Percentiles rank a stretch among this genome's conserved stretches.
Conservation (phyloP, 2,888 invertebrate species). For the Celastrina argiolus region DNA sequence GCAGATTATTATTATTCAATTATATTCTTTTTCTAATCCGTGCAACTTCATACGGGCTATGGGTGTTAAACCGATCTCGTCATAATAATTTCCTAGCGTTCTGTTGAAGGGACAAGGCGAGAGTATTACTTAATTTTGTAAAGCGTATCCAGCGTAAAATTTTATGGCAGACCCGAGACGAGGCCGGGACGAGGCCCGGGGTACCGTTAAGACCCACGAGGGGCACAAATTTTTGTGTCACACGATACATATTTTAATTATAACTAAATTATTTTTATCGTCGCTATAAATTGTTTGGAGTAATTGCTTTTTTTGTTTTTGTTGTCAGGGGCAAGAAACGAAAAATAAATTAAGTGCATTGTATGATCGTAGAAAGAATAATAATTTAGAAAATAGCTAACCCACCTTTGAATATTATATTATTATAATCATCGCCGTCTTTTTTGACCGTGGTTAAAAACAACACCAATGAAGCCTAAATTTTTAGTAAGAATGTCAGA, state of each 20-base stretch:
- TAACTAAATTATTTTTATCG: background rate
- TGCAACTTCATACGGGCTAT: background rate
- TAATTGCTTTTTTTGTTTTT: background rate
- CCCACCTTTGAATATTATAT: too few relatives aligned
- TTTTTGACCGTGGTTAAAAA: too few relatives aligned
- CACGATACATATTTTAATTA: constrained; percentile 12
- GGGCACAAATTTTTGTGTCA: constrained; percentile 8
- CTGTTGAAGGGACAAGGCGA: constrained; percentile 37
- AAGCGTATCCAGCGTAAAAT: constrained; percentile 66
- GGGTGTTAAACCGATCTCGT: constrained; percentile 27
- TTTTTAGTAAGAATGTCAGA: too few relatives aligned
- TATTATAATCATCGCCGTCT: too few relatives aligned
- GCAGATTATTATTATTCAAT: too few relatives aligned
- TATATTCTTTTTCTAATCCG: background rate
- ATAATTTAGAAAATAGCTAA: too few relatives aligned
- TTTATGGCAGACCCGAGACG: constrained; percentile 54
- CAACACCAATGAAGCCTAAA: too few relatives aligned
- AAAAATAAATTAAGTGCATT: too few relatives aligned
- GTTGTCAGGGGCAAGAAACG: background rate
- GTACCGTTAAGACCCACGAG: constrained; percentile 47
- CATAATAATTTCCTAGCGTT: constrained; percentile 40
- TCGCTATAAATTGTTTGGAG: background rate
- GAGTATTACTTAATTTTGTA: constrained; percentile 60
- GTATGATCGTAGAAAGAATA: too few relatives aligned
- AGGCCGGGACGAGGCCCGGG: constrained; percentile 46